These are phyloP conservation scores for Petromus typicus DNA, from an alignment of 2,113 vertebrate genomes.

Conservation along the genomic window DNA sequence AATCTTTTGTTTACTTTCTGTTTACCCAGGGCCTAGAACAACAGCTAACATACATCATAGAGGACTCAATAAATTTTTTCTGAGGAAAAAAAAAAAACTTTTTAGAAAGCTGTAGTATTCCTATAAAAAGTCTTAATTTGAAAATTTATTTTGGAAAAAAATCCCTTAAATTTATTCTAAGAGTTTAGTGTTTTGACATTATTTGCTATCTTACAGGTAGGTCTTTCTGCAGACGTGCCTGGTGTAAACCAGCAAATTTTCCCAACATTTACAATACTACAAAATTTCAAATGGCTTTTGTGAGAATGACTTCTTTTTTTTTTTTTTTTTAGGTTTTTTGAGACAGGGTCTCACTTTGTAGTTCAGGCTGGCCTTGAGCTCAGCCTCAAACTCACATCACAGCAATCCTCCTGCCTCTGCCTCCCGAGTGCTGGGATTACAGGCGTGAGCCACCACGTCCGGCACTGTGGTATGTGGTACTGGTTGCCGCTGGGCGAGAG, in stretches of 20 bases:
- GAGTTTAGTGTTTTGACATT: neutral
- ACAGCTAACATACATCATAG: neutral
- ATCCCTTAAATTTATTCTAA: neutral
- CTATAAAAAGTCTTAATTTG: slow-evolving; percentile 25
- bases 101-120: neutral
- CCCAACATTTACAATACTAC: neutral
- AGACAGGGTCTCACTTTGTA: no score
- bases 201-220: neutral
- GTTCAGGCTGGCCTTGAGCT: no score
- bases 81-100: neutral
- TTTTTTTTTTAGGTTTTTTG: no score
- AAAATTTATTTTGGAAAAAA: slow-evolving; percentile 48
- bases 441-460: no score
- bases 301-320: neutral
- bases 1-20: slow-evolving; percentile 42
- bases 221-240: neutral
- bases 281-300: slow-evolving; percentile 26
- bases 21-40: neutral
- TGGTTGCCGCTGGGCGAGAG: no score
- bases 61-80: neutral
- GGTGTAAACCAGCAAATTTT: slow-evolving; percentile 5
- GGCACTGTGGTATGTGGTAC: no score
- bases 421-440: no score
- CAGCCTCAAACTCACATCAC: no score
- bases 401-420: no score